Conservation (phyloP, 2,113 vertebrate species). For the Dasyprocta punctata region DNA sequence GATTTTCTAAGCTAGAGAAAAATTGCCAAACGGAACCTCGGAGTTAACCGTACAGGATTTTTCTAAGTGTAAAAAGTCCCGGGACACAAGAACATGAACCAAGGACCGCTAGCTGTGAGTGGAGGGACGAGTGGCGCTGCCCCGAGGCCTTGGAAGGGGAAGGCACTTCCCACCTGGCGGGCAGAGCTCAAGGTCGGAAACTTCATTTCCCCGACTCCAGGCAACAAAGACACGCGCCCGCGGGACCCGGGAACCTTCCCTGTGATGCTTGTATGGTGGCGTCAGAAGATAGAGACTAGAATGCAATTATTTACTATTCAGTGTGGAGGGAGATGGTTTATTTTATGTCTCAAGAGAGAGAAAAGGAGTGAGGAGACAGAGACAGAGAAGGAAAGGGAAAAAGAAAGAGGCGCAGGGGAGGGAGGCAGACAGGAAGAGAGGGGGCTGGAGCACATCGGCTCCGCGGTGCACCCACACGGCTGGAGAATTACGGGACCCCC, state of each 20-base stretch:
- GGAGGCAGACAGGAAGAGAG: not conserved
- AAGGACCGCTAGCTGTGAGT: not conserved
- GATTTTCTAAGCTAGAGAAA: not conserved
- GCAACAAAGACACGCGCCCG: constrained; percentile 54
- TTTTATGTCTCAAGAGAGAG: constrained; percentile 75
- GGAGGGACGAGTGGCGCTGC: constrained; percentile 49
- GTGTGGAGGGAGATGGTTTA: constrained; percentile 71
- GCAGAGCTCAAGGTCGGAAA: constrained; percentile 71
- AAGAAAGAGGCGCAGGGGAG: not conserved
- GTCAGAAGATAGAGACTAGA: constrained; percentile 76
- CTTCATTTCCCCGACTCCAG: constrained; percentile 78
- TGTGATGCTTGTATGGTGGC: constrained; percentile 80
- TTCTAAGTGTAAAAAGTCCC: accelerated
- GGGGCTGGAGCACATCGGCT: constrained; percentile 52
- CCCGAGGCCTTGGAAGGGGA: constrained; percentile 47
- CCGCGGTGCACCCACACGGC: not conserved
- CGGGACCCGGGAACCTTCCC: constrained; percentile 62
- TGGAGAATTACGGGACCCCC: constrained; percentile 70
- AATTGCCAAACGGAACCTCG: not conserved
- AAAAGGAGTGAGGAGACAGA: not conserved
- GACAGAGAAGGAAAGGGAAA: not conserved
- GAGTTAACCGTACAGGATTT: not conserved
- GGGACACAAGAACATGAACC: not conserved
- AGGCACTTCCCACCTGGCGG: constrained; percentile 61
- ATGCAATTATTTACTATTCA: constrained; percentile 81